phyloP scores from a whole-genome alignment of 2,888 invertebrate species.

The Anticlea derivata region DNA sequence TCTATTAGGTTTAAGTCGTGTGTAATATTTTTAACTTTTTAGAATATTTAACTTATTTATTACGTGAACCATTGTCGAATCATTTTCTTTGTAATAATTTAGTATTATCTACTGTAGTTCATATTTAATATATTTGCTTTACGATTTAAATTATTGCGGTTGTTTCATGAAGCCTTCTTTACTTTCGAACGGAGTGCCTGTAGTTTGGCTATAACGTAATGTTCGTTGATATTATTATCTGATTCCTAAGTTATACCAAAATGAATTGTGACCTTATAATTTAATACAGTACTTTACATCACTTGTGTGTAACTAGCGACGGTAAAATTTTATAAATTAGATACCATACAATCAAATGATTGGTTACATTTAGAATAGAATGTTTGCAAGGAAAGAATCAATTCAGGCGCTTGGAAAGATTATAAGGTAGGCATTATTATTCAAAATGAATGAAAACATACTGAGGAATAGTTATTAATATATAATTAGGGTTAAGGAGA shows the following conservation, averaged over 20 bases:
- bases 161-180: slow-evolving; percentile 75
- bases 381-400: slow-evolving; percentile 64
- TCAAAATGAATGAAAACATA: slow-evolving; percentile 81
- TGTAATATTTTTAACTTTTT: slow-evolving; percentile 84
- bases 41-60: slow-evolving; percentile 84
- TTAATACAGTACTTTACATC: slow-evolving; percentile 46
- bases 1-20: slow-evolving; percentile 81
- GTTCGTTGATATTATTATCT: slow-evolving; percentile 58
- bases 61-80: slow-evolving; percentile 79
- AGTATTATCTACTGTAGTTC: slow-evolving; percentile 81
- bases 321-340: slow-evolving; percentile 69
- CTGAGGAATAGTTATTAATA: slow-evolving; percentile 83
- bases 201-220: slow-evolving; percentile 52
- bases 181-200: slow-evolving; percentile 76
- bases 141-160: slow-evolving; percentile 75
- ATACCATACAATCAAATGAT: slow-evolving; percentile 66
- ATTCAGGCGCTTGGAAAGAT: slow-evolving; percentile 82
- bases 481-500: slow-evolving; percentile 76
- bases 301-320: slow-evolving; percentile 56
- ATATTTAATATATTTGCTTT: slow-evolving; percentile 83
- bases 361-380: slow-evolving; percentile 68
- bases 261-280: slow-evolving; percentile 63
- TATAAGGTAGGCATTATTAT: slow-evolving; percentile 81
- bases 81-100: slow-evolving; percentile 82
- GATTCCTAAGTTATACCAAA: slow-evolving; percentile 53